Conservation (phyloP, 2,888 invertebrate genomes). For the Silvanus unidentatus region DNA sequence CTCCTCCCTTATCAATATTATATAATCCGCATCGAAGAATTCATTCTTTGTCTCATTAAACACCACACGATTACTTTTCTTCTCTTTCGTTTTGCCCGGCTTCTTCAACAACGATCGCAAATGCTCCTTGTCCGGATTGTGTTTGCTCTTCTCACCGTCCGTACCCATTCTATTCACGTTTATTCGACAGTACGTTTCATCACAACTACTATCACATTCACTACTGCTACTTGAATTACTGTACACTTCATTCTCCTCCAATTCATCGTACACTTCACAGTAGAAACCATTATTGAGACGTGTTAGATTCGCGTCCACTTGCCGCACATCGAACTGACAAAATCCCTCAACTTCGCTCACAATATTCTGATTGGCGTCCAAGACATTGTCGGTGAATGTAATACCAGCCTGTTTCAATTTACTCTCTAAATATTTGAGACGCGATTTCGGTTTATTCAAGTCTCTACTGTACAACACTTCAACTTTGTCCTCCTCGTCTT, state of each 20-base stretch:
- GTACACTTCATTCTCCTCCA: slow-evolving; percentile 30
- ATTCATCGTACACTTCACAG: slow-evolving; percentile 43
- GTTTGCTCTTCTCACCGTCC: slow-evolving; percentile 41
- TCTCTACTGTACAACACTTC: slow-evolving; percentile 32
- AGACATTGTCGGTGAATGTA: too few relatives aligned
- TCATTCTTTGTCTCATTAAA: slow-evolving; percentile 87
- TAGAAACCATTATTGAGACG: slow-evolving; percentile 26
- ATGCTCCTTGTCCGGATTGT: slow-evolving; percentile 59
- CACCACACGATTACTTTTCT: slow-evolving; percentile 73
- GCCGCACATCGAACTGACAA: slow-evolving; percentile 39
- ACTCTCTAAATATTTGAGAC: slow-evolving; percentile 49
- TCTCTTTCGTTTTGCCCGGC: slow-evolving; percentile 60
- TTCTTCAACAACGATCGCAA: slow-evolving; percentile 73
- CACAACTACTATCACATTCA: slow-evolving; percentile 27
- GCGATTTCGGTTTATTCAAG: slow-evolving; percentile 43
- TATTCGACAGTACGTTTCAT: slow-evolving; percentile 18
- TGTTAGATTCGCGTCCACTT: slow-evolving; percentile 28
- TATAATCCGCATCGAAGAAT: slow-evolving; percentile 89
- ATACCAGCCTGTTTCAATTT: slow-evolving; percentile 39
- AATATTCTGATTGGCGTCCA: slow-evolving; percentile 23
- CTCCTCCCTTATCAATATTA: slow-evolving; percentile 83
- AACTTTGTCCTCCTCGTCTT: slow-evolving; percentile 8
- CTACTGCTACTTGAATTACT: slow-evolving; percentile 20
- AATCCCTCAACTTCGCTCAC: slow-evolving; percentile 17
- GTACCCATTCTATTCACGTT: slow-evolving; percentile 40